Evolutionary conservation across 2,888 invertebrate genomes (phyloP).

Genomic region (Mythimna pallens): DNA sequence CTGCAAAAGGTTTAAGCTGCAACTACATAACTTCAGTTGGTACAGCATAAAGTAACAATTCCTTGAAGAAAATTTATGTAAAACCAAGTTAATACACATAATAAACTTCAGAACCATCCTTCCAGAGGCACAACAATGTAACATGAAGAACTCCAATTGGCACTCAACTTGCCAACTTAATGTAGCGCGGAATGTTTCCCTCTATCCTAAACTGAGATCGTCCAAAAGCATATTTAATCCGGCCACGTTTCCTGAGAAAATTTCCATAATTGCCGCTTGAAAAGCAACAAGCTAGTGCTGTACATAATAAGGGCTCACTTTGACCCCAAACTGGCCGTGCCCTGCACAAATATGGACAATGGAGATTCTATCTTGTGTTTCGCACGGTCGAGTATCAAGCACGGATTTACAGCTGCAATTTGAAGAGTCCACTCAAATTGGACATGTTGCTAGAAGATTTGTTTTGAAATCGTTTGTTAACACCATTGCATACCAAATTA

Average conservation of each 20-base stretch:
- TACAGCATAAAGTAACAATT: slow-evolving; percentile 1
- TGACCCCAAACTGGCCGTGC: slow-evolving; percentile 79
- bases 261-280: slow-evolving; percentile 77
- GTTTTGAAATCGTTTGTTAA: slow-evolving; percentile 57
- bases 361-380: slow-evolving; percentile 81
- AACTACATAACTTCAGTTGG: background rate
- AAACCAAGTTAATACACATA: slow-evolving; percentile 10
- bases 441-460: slow-evolving; percentile 61
- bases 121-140: slow-evolving; percentile 30
- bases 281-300: slow-evolving; percentile 69
- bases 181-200: slow-evolving; percentile 39
- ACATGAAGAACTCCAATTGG: slow-evolving; percentile 38
- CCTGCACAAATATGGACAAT: slow-evolving; percentile 80
- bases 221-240: slow-evolving; percentile 63
- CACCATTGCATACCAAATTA: slow-evolving; percentile 45
- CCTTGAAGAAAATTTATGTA: slow-evolving; percentile 12
- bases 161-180: slow-evolving; percentile 47
- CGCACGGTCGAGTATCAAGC: slow-evolving; percentile 79
- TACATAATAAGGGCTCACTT: slow-evolving; percentile 81
- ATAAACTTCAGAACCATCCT: slow-evolving; percentile 13
- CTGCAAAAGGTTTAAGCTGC: slow-evolving; percentile 11
- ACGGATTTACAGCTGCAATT: slow-evolving; percentile 72
- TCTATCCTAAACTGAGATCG: slow-evolving; percentile 51
- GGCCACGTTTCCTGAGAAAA: slow-evolving; percentile 66
- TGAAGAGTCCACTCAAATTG: slow-evolving; percentile 69